Evolutionary conservation across 2,797 vertebrate species (phyloP).

Genomic region (Podarcis siculus): DNA sequence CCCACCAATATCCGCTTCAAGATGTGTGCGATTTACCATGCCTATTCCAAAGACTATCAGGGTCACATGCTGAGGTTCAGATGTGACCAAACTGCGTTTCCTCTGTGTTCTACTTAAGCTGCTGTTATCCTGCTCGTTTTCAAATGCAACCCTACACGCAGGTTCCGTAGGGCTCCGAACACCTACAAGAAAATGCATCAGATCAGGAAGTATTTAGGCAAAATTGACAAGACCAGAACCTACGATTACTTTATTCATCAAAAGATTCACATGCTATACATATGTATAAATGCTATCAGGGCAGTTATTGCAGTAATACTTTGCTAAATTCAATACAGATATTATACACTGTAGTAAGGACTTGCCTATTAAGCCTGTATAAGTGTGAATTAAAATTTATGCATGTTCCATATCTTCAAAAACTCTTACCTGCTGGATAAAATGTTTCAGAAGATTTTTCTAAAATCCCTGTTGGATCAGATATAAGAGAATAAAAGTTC

Average conservation of each 20-base stretch:
- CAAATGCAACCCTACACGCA: slow-evolving; percentile 89
- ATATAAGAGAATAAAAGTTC: slow-evolving; percentile 99
- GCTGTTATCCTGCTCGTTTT: slow-evolving; percentile 90
- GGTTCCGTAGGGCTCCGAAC: slow-evolving; percentile 88
- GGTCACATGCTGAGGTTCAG: slow-evolving; percentile 94
- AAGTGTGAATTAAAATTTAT: background rate
- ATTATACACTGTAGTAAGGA: background rate
- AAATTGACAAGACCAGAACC: background rate
- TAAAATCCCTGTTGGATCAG: slow-evolving; percentile 95
- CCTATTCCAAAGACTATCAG: slow-evolving; percentile 97
- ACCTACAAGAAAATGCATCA: slow-evolving; percentile 60
- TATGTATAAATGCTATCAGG: background rate
- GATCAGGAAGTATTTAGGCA: background rate
- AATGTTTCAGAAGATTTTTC: slow-evolving; percentile 92
- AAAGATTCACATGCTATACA: background rate
- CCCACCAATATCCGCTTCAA: slow-evolving; percentile 97
- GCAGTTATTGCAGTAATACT: background rate
- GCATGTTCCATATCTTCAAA: background rate
- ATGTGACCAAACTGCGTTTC: slow-evolving; percentile 89
- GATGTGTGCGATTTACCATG: slow-evolving; percentile 97
- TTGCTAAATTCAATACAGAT: background rate
- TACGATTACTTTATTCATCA: background rate
- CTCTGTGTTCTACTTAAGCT: slow-evolving; percentile 78
- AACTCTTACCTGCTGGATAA: slow-evolving; percentile 77
- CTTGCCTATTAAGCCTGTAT: background rate